Evolutionary conservation across 2,888 invertebrate species (phyloP), one percentile per base, ranked within the genome.

Genomic region (Agrochola circellaris): DNA sequence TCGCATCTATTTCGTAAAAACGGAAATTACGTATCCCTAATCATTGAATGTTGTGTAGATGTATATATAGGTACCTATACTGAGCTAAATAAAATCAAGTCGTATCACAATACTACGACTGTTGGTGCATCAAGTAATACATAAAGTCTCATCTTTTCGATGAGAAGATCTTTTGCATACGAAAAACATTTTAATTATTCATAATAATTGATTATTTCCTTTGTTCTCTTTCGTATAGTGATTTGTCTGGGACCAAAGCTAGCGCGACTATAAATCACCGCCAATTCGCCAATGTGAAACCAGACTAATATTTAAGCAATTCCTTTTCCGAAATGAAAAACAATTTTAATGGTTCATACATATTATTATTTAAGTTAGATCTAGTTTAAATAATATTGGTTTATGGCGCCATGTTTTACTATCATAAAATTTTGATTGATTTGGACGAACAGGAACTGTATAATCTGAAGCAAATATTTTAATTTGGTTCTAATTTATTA

Each of bases 311-410:
- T 61, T 34, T 51, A 62, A 11, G n/a, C 54, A 70, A 60, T 42
- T 56, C 48, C 58, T 73, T 68, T 64, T 60, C 61, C n/a, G 56
- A 73, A 48, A 75, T 38, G 13, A 48, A 61, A 11, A 26, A 71
- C 58, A n/a, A 30, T 69, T 79, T 79, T 34, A 15, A 66, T 58
- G 26, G 15, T 38, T 60, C 0, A 45, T 56, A 11, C n/a, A 26
- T n/a, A 23, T 26, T n/a, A 23, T 17, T 42, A 54, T 38, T 15
- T 45, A 23, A n/a, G 23, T 38, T 23, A 30, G 5, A 0, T 54
- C n/a, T 0, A 38, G 4, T 66, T 70, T 61, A 2, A 34, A 61
- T 48, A 62, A 67, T 23, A 61, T 69, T 58, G 20, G 6, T 23
- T 38, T 48, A 23, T 23, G 60, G 20, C 26, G 54, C 38, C 20